Base-by-base conservation (phyloP, 2,888 invertebrate genomes). In the Branchellion lobata region DNA sequence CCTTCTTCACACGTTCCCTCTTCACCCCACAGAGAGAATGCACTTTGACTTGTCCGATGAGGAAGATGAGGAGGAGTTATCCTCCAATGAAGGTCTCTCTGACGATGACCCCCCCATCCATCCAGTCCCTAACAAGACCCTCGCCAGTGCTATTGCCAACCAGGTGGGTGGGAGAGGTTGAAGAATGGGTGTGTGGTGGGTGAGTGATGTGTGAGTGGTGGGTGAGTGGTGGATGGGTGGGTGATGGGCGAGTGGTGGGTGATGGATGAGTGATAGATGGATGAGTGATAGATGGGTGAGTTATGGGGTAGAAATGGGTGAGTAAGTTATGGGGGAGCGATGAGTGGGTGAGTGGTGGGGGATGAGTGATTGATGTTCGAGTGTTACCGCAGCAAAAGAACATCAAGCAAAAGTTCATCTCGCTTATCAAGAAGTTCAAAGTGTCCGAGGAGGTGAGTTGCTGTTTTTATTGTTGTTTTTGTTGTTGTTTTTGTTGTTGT, bases 391-490 rank as follows among this genome's bases (percentile, higher is more conserved):
- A 94, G 91, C 94, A 95, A 91, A 91, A 95, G 86, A 98, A 98
- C 89, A 90, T 98, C 86, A 98, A 97, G 88, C 96, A 98, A 89
- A 94, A 94, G 89, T 96, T 99, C 88, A 94, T 96, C 82, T 94
- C 96, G 76, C 89, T 99, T 84, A 89, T 99, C 86, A 93, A 94
- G 86, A 92, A 95, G 85, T 98, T 99, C 90, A 92, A 94, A 85
- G 82, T 86, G 29, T 84, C 85, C 65, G 97, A 97, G 87, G 95
- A 96, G 84, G 89, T 87, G 82, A 21, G n/a, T 57, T 5, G 21
- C 61, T 57, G 21, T n/a, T n/a, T n/a, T n/a, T n/a, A n/a, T n/a
- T n/a, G n/a, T n/a, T n/a, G n/a, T n/a, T n/a, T n/a, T n/a, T n/a
- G n/a, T n/a, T n/a, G n/a, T n/a, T n/a, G n/a, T n/a, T n/a, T n/a